Base-by-base conservation (phyloP, 2,888 invertebrate species). In the Diarsia mendica region DNA sequence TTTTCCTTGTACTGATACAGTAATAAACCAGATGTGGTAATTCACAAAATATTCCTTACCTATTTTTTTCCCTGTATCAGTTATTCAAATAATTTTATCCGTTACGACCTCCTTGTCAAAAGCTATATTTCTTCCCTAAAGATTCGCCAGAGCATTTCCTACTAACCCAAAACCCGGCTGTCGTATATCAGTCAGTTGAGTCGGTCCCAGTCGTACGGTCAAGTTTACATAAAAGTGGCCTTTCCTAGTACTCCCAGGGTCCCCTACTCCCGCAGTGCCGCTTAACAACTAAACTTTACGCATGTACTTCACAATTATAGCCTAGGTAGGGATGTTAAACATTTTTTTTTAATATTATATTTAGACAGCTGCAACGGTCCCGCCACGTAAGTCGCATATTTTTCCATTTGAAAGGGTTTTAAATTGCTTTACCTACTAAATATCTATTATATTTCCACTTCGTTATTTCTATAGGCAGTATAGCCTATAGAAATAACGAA, bases 221-320 rank as follows among this genome's bases (percentile, higher is more conserved):
- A 65, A 75, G 28, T 84, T 80, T 61, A 80, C 23, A 71, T 75
- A 33, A 63, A 49, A 58, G 49, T 39, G 49, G 28, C 15, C 18
- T 63, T 23, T 71, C 3, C 79, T 15, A 23, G 13, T 13, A 55
- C 66, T 71, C n/a, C 79, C 39, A 23, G 3, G 6, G 61, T 67
- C n/a, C 58, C 58, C 64, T 15, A 48, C 23, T 23, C 55, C 75
- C 63, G 49, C 15, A 28, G 46, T 63, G 2, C 44, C 80, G 23
- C 65, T 68, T 84, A 68, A 58, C 71, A n/a, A 46, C 48, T 66
- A 68, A 80, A 82, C 55, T 75, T 82, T 69, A 72, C 33, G 63
- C 71, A 76, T 58, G 66, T 69, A 72, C 44, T 83, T 51, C 60
- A 70, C 55, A 68, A 74, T 28, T 67, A 63, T 60, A 63, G 33